Percentiles rank a stretch among this genome's conserved stretches.
These are phyloP conservation scores for Taurulus bubalis DNA, from an alignment of 2,113 vertebrate species.

Conservation along the genomic window DNA sequence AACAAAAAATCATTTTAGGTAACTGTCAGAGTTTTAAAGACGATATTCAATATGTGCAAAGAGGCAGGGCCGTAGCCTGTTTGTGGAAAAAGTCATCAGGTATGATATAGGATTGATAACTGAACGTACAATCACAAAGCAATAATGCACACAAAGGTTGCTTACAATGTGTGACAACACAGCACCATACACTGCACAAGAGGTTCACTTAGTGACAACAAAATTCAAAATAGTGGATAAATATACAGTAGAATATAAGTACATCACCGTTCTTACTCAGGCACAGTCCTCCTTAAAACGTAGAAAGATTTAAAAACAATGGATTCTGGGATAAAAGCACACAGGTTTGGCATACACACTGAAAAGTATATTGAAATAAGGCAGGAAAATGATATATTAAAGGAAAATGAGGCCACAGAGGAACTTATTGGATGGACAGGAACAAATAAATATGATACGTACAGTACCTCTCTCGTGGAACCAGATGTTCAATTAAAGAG, in stretches of 20 bases:
- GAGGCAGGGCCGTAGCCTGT: constrained; percentile 65
- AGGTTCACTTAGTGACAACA: constrained; percentile 80
- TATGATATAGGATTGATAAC: constrained; percentile 57
- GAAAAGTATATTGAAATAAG: constrained; percentile 59
- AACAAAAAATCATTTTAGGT: constrained; percentile 18
- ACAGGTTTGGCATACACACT: constrained; percentile 71
- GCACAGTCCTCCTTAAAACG: constrained; percentile 73
- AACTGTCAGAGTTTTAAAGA: constrained; percentile 39
- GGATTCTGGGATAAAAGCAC: constrained; percentile 46
- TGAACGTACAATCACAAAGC: constrained; percentile 72
- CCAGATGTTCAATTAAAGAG: constrained; percentile 44
- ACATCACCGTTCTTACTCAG: constrained; percentile 71
- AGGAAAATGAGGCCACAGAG: constrained; percentile 68
- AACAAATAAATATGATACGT: constrained; percentile 42
- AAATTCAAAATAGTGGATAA: constrained; percentile 74
- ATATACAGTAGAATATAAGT: constrained; percentile 72
- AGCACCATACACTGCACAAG: constrained; percentile 81
- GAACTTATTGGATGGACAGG: constrained; percentile 46
- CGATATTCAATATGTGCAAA: constrained; percentile 76
- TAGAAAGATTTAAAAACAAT: constrained; percentile 32
- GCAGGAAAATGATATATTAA: constrained; percentile 51
- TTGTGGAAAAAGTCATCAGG: constrained; percentile 44
- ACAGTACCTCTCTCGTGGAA: constrained; percentile 52
- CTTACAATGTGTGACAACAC: constrained; percentile 80
- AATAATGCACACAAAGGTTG: constrained; percentile 73